Evolutionary conservation across 1,140 invertebrate genomes (phyloP).

Genomic region (Hetaerina americana): DNA sequence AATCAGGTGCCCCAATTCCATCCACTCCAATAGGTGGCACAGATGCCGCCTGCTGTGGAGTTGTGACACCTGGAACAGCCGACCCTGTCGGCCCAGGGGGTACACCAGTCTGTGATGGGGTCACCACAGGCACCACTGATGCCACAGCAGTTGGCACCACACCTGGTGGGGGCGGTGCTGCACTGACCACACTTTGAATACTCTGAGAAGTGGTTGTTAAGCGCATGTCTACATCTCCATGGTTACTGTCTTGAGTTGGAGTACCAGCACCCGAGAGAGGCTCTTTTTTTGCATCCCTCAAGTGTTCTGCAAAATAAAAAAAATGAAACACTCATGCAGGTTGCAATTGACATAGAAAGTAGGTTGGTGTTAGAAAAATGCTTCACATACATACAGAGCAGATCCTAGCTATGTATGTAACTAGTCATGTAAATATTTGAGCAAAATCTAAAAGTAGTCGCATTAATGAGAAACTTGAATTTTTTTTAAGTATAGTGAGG

Average conservation of each 20-base stretch:
- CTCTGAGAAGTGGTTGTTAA: constrained; percentile 37
- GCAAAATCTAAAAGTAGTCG: too few species aligned
- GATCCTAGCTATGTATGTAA: too few species aligned
- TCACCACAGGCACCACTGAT: background rate
- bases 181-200: constrained; percentile 37
- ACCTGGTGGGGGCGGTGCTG: background rate
- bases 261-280: constrained; percentile 30
- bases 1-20: background rate
- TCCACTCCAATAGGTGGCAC: background rate
- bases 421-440: too few species aligned
- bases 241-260: constrained; percentile 44
- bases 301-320: background rate
- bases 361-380: too few species aligned
- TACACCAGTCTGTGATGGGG: background rate
- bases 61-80: background rate
- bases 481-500: too few species aligned
- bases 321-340: too few species aligned
- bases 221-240: constrained; percentile 43
- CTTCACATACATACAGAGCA: too few species aligned
- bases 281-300: constrained; percentile 11
- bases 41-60: background rate
- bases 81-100: background rate
- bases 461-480: too few species aligned
- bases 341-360: too few species aligned
- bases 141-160: background rate